Base-by-base conservation (phyloP, 1,140 invertebrate genomes). In the Pararge aegeria region DNA sequence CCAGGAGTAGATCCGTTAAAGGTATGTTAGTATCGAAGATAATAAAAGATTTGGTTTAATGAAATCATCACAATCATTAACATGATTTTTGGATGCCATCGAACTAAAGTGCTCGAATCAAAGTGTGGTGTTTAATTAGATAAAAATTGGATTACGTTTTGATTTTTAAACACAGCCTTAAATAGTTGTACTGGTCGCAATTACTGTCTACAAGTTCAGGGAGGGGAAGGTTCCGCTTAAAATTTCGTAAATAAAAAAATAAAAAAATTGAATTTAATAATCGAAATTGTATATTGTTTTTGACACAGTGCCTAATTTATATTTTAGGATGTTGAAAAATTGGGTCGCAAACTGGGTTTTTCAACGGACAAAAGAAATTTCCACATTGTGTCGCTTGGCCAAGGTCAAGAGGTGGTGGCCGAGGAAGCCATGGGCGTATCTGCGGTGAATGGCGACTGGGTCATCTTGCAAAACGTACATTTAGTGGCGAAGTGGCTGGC, bases 1-100 rank as follows among this genome's bases (percentile, higher is more conserved):
- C 95, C 97, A 9, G 98, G 98, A 60, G 97, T 98, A 0, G 96
- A 99, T 91, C 97, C 97, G 0, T 86, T 98, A 0, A 97, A 97
- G 80, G 84, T 86, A 63, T 24, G 12, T 49, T 12, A 34, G 30
- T 34, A 12, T 4, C 12, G n/a, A 34, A 7, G 7, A 7, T 27
- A 1, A 27, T 4, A 10, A 10, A 12, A 3, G 30, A 12, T 34
- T 34, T 34, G 10, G 2, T 34, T 34, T 7, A 10, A 34, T 34
- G 30, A 24, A 7, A 24, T 24, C 7, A 24, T 24, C 24, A 24
- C 2, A 24, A 24, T 7, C 2, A 24, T 24, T 24, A 24, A n/a
- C n/a, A n/a, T n/a, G n/a, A n/a, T n/a, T n/a, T n/a, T n/a, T n/a
- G n/a, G n/a, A n/a, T n/a, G n/a, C n/a, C n/a, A n/a, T n/a, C n/a